Evolutionary conservation across 2,888 invertebrate species (phyloP), one percentile per base, ranked within the genome.

Genomic region (Ceraclea dissimilis): DNA sequence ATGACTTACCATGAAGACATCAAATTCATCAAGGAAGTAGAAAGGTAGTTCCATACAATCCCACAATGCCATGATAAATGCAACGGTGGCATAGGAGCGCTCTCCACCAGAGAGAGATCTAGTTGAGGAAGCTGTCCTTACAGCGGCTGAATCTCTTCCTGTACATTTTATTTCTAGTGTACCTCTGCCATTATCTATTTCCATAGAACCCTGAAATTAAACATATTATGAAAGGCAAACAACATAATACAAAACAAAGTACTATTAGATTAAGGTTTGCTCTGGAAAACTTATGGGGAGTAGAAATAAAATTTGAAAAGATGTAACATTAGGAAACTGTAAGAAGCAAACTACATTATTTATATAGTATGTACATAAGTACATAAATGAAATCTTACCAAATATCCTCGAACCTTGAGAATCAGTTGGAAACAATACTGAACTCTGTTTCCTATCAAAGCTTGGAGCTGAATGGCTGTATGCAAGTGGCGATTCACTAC

Each of bases 21-120:
- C 96, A 69, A 95, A 97, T 78, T 98, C 97, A 71, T 97, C 97
- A 64, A 97, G 78, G 71, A 94, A 86, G 78, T 88, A 88, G 74
- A 98, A 96, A 1, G 98, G 97, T 66, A 92, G 83, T 67, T 90
- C 86, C 67, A 93, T 89, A 63, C 88, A 88, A 58, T 91, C 88
- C 98, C 98, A 98, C 31, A 98, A 79, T 26, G 96, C 84, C 72
- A 96, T 83, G 63, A 98, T 82, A 70, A 97, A 91, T 33, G 93
- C 91, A 10, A 96, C 90, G 0, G 96, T 97, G n/a, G 93, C 86
- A 74, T 90, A 98, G 2, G 94, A 94, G 56, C 94, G 82, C 76
- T 98, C 98, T 4, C 98, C 98, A 39, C 98, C 98, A 0, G 95
- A 96, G 62, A 98, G 78, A 61, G 90, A 84, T 50, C 81, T 76